phyloP scores from a whole-genome alignment of 2,888 invertebrate genomes.

The Latrodectus hesperus region DNA sequence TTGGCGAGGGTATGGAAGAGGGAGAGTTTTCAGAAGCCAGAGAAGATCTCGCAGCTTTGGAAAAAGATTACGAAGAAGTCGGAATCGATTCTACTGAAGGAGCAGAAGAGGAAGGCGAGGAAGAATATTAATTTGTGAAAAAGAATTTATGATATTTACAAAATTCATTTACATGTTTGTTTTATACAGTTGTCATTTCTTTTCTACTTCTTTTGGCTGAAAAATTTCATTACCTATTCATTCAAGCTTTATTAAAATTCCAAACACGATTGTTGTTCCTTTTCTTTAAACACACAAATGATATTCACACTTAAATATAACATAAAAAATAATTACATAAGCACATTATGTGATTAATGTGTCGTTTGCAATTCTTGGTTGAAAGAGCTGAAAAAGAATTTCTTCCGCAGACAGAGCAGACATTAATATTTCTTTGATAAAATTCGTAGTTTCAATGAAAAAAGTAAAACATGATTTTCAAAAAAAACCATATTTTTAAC shows the following conservation, averaged over 20 bases:
- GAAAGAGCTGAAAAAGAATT: too few species aligned
- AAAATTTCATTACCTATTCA: neutral
- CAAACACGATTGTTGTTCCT: neutral
- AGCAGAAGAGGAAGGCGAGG: constrained; percentile 70
- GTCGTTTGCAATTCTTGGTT: too few species aligned
- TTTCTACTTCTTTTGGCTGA: neutral
- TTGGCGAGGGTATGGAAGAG: constrained; percentile 74
- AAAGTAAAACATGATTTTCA: too few species aligned
- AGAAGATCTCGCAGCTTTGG: constrained; percentile 78
- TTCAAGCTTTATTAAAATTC: constrained; percentile 11
- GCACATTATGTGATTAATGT: too few species aligned
- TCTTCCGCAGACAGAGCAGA: too few species aligned
- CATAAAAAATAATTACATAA: too few species aligned
- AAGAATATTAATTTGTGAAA: constrained; percentile 50
- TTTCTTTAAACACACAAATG: too few species aligned
- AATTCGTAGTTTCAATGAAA: too few species aligned
- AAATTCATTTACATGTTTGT: constrained; percentile 9
- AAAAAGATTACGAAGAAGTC: constrained; percentile 76
- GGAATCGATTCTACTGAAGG: constrained; percentile 72
- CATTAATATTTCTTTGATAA: too few species aligned
- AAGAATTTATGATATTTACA: neutral
- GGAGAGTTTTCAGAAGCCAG: constrained; percentile 76
- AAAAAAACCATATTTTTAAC: too few species aligned
- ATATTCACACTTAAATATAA: too few species aligned
- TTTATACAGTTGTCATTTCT: neutral